phyloP scores from a whole-genome alignment of 2,113 vertebrate species.

The Leptodactylus fuscus region DNA sequence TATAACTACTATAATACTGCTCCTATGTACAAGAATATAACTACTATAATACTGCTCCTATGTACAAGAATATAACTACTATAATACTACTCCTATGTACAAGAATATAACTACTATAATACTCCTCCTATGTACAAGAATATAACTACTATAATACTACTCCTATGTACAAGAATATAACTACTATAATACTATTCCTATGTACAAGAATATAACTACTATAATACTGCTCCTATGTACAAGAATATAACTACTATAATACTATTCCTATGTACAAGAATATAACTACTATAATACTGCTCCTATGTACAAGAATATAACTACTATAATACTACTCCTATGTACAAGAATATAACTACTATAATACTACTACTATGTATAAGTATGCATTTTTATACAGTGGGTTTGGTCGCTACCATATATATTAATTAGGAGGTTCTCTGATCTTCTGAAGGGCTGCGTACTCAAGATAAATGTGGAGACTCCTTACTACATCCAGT shows the following conservation, averaged over 20 bases:
- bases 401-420: no score
- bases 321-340: neutral
- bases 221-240: neutral
- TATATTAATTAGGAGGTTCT: no score
- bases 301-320: neutral
- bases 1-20: neutral
- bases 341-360: neutral
- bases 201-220: neutral
- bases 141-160: no score
- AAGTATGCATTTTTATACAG: no score
- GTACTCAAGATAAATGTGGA: no score
- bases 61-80: constrained; percentile 3
- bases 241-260: constrained; percentile 7
- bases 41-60: constrained; percentile 1
- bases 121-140: no score
- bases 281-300: neutral
- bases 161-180: neutral
- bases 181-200: neutral
- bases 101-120: constrained; percentile 7
- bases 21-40: constrained; percentile 2
- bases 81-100: neutral
- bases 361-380: neutral
- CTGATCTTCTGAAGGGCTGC: no score
- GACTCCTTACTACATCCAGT: no score
- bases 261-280: neutral